Percentiles rank a stretch among this genome's conserved stretches.
These are phyloP conservation scores for Bos javanicus DNA, from an alignment of 2,113 vertebrate species.

Conservation along the genomic window DNA sequence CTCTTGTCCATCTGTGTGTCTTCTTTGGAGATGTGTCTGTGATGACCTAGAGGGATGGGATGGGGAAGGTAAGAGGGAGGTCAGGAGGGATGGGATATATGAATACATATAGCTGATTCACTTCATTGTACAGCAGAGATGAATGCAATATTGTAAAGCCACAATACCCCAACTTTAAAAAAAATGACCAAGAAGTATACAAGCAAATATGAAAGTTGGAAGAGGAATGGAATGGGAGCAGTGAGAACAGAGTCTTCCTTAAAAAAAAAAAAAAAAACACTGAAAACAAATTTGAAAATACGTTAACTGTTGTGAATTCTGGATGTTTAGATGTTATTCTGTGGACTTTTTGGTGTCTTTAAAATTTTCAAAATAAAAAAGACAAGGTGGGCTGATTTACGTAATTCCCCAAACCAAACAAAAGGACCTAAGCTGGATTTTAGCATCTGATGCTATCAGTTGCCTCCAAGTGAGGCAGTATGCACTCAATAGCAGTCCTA, in stretches of 20 bases:
- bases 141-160: not conserved
- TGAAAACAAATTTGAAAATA: not conserved
- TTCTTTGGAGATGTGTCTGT: not conserved
- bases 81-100: not conserved
- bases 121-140: not conserved
- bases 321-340: not conserved
- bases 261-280: not conserved
- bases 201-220: fast-evolving
- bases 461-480: not conserved
- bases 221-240: too few species aligned
- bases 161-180: not conserved
- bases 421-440: not conserved
- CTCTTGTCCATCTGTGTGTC: not conserved
- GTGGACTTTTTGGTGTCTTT: not conserved
- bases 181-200: not conserved
- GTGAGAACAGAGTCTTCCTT: not conserved
- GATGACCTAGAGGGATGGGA: not conserved
- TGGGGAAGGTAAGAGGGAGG: not conserved
- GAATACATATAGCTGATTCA: not conserved
- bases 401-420: not conserved
- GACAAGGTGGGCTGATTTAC: not conserved
- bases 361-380: not conserved
- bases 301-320: not conserved
- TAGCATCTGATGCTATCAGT: not conserved
- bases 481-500: fast-evolving